phyloP scores from a whole-genome alignment of 2,888 invertebrate genomes.

The Agrochola litura region DNA sequence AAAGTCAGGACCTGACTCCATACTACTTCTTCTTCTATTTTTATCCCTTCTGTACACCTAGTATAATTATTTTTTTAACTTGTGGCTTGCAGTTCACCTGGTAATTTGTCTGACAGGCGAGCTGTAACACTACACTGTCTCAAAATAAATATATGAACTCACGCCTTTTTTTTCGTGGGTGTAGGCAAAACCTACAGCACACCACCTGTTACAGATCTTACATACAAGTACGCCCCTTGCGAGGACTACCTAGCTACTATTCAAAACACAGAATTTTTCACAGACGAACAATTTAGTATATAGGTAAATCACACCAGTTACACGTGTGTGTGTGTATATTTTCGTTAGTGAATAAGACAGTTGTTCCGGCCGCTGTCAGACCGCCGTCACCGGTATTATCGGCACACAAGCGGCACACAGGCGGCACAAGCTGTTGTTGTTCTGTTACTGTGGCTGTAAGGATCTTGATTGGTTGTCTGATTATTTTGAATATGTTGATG shows the following conservation, averaged over 20 bases:
- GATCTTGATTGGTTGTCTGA: constrained; percentile 9
- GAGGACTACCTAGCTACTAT: too few species aligned
- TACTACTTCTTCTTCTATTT: too few species aligned
- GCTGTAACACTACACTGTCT: too few species aligned
- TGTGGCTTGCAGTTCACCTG: too few species aligned
- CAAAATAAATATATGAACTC: not conserved
- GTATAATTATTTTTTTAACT: too few species aligned
- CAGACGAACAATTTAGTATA: not conserved
- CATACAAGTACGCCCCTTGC: not conserved
- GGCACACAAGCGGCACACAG: constrained; percentile 9
- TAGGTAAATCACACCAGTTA: constrained; percentile 14
- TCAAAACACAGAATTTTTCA: too few species aligned
- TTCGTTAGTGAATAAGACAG: constrained; percentile 8
- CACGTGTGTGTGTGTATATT: not conserved
- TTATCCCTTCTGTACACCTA: too few species aligned
- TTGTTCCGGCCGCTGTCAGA: constrained; percentile 59
- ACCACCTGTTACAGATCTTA: not conserved
- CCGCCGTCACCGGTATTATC: constrained; percentile 52
- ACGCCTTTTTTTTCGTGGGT: not conserved
- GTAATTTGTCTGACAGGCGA: too few species aligned
- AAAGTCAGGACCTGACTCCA: too few species aligned
- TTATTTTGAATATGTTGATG: constrained; percentile 3
- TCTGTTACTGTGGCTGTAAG: not conserved
- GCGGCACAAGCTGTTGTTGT: constrained; percentile 8
- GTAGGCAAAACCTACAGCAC: too few species aligned